Evolutionary conservation across 1,140 invertebrate species (phyloP), one percentile per base, ranked within the genome.

Genomic region (Paramacrobiotus metropolitanus): DNA sequence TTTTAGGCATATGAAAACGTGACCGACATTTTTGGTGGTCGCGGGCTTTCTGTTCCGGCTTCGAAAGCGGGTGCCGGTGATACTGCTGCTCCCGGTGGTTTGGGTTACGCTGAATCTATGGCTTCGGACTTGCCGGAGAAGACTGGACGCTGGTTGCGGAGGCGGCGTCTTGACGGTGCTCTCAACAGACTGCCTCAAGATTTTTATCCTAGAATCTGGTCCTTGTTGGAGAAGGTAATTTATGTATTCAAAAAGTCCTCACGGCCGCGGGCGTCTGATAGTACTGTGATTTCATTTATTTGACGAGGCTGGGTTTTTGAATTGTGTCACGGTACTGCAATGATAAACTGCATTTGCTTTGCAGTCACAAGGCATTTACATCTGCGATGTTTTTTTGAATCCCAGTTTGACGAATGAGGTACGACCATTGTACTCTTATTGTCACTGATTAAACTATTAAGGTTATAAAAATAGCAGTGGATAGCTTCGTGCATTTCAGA

Each of bases 181-280:
- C 77, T 99, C 1, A 99, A 99, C 74, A 78, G 94, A 66, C 93
- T 98, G 0, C 94, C 95, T 0, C 75, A 84, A 62, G 88, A 91
- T 69, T 98, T 98, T 75, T 99, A 99, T 74, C 83, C 87, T 2
- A 78, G 85, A 64, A 86, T 96, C 20, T 95, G 91, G 90, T 80
- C 80, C 61, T 82, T 95, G 45, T 74, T 96, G 15, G 86, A 92
- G 77, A 83, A 80, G 72, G 86, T 88, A 76, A 40, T 40, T 9
- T n/a, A n/a, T n/a, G n/a, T n/a, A n/a, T n/a, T n/a, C n/a, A n/a
- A n/a, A n/a, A n/a, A n/a, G n/a, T n/a, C n/a, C n/a, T n/a, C n/a
- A n/a, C n/a, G n/a, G 9, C 34, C 34, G n/a, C 9, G n/a, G n/a
- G n/a, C 34, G 9, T 40, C 9, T 40, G 34, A n/a, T 15, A 40